A percentile compares a stretch with the other conserved stretches of the same genome.
Evolutionary conservation across 2,113 vertebrate genomes (phyloP).

Genomic region (Callaeas wilsoni): DNA sequence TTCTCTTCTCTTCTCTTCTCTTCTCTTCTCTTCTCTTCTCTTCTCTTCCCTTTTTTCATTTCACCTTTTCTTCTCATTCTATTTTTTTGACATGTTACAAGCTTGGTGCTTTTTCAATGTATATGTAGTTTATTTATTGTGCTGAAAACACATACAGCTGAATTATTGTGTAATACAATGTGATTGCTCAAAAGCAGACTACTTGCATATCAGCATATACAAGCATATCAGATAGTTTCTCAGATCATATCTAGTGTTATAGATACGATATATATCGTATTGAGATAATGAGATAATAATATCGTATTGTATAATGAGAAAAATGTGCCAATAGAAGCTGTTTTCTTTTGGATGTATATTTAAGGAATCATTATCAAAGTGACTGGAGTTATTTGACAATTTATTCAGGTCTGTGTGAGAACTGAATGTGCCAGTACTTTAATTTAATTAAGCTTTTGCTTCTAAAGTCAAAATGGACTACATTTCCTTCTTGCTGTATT

Average conservation of each 20-base stretch:
- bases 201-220: not conserved
- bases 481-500: not conserved
- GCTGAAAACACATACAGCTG: not conserved
- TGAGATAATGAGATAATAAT: too few species aligned
- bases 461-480: not conserved
- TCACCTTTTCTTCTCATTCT: not conserved
- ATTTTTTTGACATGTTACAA: not conserved
- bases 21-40: too few species aligned
- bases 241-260: not conserved
- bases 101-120: not conserved
- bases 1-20: not conserved
- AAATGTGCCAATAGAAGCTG: not conserved
- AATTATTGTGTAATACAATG: not conserved
- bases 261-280: too few species aligned
- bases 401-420: not conserved
- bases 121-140: not conserved
- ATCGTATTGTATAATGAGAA: not conserved
- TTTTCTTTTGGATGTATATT: not conserved
- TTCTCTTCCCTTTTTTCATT: not conserved
- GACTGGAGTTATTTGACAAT: not conserved
- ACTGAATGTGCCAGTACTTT: not conserved
- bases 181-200: not conserved
- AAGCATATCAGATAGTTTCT: not conserved
- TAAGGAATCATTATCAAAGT: not conserved
- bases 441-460: not conserved